Percentiles rank a stretch among this genome's conserved stretches.
These are phyloP conservation scores for Entomyzon cyanotis DNA, from an alignment of 2,113 vertebrate species.

Conservation along the genomic window DNA sequence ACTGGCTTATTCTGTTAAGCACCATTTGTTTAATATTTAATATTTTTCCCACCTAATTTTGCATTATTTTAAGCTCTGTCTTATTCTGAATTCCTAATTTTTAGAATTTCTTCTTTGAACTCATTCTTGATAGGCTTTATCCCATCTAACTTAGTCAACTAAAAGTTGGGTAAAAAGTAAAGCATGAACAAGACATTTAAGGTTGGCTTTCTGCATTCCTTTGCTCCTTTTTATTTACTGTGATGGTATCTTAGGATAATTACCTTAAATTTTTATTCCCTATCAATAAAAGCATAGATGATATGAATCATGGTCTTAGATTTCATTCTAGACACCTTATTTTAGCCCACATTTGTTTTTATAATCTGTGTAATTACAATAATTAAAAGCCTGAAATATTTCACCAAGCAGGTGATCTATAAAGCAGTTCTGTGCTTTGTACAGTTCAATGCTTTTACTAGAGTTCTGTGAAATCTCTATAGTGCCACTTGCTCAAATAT, in stretches of 20 bases:
- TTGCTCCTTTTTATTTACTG: neutral
- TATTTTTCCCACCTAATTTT: neutral
- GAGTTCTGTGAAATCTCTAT: neutral
- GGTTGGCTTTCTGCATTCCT: neutral
- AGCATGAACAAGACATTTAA: neutral
- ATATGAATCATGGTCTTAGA: neutral
- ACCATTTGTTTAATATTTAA: neutral
- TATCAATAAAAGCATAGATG: neutral
- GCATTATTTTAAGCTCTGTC: neutral
- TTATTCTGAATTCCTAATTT: neutral
- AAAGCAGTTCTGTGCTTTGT: neutral
- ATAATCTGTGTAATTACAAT: neutral
- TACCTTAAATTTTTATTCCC: neutral
- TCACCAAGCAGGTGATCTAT: neutral
- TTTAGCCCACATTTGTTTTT: neutral
- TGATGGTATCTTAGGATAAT: neutral
- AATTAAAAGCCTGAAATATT: neutral
- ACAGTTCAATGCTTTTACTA: neutral
- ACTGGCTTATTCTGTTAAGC: neutral
- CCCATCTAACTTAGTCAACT: neutral
- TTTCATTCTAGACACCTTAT: neutral
- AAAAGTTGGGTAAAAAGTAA: neutral
- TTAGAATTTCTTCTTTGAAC: neutral
- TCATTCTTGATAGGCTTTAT: neutral
- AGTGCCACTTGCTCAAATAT: neutral